Percentiles rank a stretch among this genome's conserved stretches.
These are phyloP conservation scores for Ophion ellenae DNA, from an alignment of 2,888 invertebrate genomes.

Conservation along the genomic window DNA sequence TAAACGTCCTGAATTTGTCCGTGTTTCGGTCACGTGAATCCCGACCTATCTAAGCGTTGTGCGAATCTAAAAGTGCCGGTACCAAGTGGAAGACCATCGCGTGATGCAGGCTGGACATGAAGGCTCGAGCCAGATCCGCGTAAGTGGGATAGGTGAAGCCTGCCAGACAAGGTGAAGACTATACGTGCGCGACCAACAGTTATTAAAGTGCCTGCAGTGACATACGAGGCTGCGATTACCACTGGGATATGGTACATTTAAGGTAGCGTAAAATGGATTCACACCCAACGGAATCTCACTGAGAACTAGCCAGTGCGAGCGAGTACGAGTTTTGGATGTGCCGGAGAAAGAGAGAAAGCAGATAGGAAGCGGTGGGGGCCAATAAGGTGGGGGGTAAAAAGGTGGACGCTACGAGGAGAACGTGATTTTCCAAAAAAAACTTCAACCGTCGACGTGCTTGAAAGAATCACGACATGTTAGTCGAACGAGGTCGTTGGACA, in stretches of 20 bases:
- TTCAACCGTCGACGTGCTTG: constrained; percentile 20
- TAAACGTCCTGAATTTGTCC: neutral
- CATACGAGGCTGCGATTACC: neutral
- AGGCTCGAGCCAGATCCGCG: constrained; percentile 60
- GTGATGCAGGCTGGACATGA: constrained; percentile 62
- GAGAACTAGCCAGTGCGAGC: constrained; percentile 32
- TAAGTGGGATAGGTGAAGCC: constrained; percentile 68
- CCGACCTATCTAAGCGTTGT: constrained; percentile 28
- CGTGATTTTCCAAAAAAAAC: constrained; percentile 44
- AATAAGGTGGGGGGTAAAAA: constrained; percentile 27
- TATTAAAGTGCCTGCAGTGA: constrained; percentile 17
- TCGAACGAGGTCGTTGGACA: constrained; percentile 59
- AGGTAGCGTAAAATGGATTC: constrained; percentile 20
- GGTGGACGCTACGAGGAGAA: constrained; percentile 79
- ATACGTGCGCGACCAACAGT: constrained; percentile 10
- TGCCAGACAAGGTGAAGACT: constrained; percentile 50
- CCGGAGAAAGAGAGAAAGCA: constrained; percentile 16
- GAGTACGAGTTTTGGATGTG: constrained; percentile 5
- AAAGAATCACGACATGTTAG: constrained; percentile 47
- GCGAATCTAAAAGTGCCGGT: constrained; percentile 38
- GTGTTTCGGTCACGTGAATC: constrained; percentile 31
- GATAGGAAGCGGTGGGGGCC: constrained; percentile 47
- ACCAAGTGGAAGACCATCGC: constrained; percentile 49
- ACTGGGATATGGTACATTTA: constrained; percentile 9
- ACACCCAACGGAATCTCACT: constrained; percentile 27